These are phyloP conservation scores for Rambutsinella grinnellia DNA, from an alignment of 2,888 invertebrate genomes.

Conservation along the genomic window DNA sequence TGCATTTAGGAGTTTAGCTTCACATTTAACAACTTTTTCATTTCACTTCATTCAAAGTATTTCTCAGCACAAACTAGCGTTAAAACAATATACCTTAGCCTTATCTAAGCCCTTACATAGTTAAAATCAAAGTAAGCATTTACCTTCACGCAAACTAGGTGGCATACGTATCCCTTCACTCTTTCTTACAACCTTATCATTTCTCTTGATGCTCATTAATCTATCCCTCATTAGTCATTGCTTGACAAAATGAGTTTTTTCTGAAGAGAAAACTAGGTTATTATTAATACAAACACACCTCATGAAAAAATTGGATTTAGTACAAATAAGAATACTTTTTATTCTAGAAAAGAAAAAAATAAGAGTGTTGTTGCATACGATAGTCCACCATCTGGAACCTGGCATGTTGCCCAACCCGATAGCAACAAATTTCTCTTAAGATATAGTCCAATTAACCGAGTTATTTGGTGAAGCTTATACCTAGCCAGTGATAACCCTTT, in stretches of 20 bases:
- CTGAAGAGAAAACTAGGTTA: too few relatives aligned
- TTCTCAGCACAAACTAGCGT: too few relatives aligned
- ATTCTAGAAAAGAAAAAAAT: neutral
- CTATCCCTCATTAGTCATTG: neutral
- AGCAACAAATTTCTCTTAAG: slow-evolving; percentile 17
- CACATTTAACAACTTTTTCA: too few relatives aligned
- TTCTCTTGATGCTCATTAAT: neutral
- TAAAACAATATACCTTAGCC: too few relatives aligned
- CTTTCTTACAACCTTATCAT: neutral
- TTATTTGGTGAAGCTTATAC: slow-evolving; percentile 9
- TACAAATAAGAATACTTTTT: neutral
- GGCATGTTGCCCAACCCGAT: slow-evolving; percentile 26
- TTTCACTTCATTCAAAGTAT: too few relatives aligned
- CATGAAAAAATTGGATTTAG: too few relatives aligned
- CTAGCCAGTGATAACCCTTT: neutral
- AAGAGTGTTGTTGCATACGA: neutral
- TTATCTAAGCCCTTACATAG: too few relatives aligned
- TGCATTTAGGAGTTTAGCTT: too few relatives aligned
- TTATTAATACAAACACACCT: too few relatives aligned
- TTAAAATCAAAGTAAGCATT: too few relatives aligned
- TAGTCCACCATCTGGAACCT: slow-evolving; percentile 25
- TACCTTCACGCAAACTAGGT: neutral
- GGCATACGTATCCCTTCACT: neutral
- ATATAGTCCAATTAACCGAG: slow-evolving; percentile 41
- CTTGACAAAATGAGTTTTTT: too few relatives aligned